Percentiles rank a stretch among this genome's conserved stretches.
Evolutionary conservation across 2,113 vertebrate species (phyloP).

Genomic region (Prunella fulvescens): DNA sequence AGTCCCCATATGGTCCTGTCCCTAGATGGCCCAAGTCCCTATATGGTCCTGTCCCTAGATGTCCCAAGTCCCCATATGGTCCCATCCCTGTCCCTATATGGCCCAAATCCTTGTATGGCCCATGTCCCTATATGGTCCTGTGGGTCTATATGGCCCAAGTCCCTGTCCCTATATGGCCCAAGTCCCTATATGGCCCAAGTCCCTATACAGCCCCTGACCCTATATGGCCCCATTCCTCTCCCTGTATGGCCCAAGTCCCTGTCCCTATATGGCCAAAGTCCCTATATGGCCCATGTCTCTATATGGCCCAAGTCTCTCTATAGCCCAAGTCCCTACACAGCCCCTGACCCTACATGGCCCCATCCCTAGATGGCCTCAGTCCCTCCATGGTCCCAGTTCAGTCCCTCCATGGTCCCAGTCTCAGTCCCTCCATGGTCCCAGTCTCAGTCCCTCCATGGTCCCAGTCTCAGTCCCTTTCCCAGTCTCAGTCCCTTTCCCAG

Average conservation of each 20-base stretch:
- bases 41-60: too few species aligned
- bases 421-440: background rate
- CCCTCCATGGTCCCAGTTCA: background rate
- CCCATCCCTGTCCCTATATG: background rate
- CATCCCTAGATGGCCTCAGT: background rate
- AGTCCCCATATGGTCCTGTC: too few species aligned
- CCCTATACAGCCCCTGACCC: too few species aligned
- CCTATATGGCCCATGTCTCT: background rate
- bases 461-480: too few species aligned
- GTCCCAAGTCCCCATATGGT: too few species aligned
- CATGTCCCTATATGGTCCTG: background rate
- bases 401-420: background rate
- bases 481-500: too few species aligned
- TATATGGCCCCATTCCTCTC: too few species aligned
- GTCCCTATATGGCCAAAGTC: background rate
- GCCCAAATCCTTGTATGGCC: too few species aligned
- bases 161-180: background rate
- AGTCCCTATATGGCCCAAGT: background rate
- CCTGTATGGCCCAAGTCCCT: background rate
- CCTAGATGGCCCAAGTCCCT: background rate
- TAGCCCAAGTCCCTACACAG: too few species aligned
- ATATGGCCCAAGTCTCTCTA: background rate
- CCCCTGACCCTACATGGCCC: too few species aligned
- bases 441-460: background rate
- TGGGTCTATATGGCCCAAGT: background rate